Evolutionary conservation across 2,113 vertebrate genomes (phyloP).

Genomic region (Gnathochromis pfefferi): DNA sequence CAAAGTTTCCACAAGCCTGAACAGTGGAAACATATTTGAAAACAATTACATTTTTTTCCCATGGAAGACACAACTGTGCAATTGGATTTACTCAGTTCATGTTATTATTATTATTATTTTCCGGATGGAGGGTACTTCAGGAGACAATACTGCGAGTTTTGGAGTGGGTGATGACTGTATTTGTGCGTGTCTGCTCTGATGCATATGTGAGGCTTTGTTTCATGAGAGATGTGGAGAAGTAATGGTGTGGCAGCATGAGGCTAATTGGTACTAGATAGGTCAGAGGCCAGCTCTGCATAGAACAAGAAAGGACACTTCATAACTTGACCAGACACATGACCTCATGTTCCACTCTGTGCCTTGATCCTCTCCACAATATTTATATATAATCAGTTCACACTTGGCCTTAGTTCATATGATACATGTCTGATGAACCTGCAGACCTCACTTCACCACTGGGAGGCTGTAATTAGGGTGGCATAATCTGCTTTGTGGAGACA

Average conservation of each 20-base stretch:
- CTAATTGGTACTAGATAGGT: conserved; percentile 3
- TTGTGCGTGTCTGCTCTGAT: not conserved
- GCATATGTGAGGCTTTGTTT: not conserved
- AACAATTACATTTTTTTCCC: not conserved
- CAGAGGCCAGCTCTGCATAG: not conserved
- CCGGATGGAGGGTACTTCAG: not conserved
- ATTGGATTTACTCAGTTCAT: not conserved
- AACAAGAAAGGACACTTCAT: not conserved
- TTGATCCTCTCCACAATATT: conserved; percentile 19
- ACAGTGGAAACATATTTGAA: not conserved
- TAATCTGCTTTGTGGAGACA: not conserved
- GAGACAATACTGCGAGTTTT: not conserved
- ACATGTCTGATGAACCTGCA: not conserved
- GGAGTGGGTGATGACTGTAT: not conserved
- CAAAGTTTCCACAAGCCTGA: not conserved
- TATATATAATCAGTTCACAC: conserved; percentile 24
- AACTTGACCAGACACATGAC: conserved; percentile 26
- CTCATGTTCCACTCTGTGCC: conserved; percentile 4
- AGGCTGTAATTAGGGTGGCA: not conserved
- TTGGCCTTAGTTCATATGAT: not conserved
- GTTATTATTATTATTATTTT: not conserved
- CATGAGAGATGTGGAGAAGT: not conserved
- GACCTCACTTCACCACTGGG: not conserved
- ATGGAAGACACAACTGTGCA: not conserved
- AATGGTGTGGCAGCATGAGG: not conserved